Base-by-base conservation (phyloP, 2,888 invertebrate genomes). In the Homarus gammarus region DNA sequence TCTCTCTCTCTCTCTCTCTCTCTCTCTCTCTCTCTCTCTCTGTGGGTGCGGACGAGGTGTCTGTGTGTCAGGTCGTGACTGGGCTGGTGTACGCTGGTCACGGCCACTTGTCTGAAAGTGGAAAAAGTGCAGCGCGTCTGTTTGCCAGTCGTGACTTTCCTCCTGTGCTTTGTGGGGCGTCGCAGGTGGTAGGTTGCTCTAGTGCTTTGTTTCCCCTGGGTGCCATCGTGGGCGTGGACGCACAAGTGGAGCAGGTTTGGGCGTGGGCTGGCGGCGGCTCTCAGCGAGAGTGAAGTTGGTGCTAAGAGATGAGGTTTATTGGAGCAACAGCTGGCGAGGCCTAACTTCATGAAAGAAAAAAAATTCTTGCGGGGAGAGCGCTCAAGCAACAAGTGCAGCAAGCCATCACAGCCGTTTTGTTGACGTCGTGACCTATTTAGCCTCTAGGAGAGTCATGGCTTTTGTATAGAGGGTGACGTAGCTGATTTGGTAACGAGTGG, bases 41-140 rank as follows among this genome's bases (percentile, higher is more conserved):
- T 2, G n/a, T 73, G n/a, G 73, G 75, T 27, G 64, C 27, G 27
- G 64, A 27, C 64, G 56, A 56, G 56, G 27, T 64, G 64, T 64
- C 22, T 64, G 64, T 64, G 64, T 64, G 64, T 64, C 64, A 64
- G 44, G 75, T 75, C 75, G 75, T 75, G 75, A 75, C 75, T 40
- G 44, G 12, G 75, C 40, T 27, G 44, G 75, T 75, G 75, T 75
- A 49, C 75, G 49, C 75, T 75, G 49, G 75, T 75, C 75, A 75
- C 75, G 75, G 75, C 75, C 75, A n/a, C 75, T 44, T 75, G 75
- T 75, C 75, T 33, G 75, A 75, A 75, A 75, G 75, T 75, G 75
- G 40, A 75, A 75, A 75, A 75, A 75, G 75, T 44, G 75, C 75
- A 12, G 75, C 75, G 75, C 40, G 75, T 75, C 44, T 75, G 49